Evolutionary conservation across 2,113 vertebrate genomes (phyloP), one percentile per base, ranked within the genome.

Genomic region (Tamias sibiricus): DNA sequence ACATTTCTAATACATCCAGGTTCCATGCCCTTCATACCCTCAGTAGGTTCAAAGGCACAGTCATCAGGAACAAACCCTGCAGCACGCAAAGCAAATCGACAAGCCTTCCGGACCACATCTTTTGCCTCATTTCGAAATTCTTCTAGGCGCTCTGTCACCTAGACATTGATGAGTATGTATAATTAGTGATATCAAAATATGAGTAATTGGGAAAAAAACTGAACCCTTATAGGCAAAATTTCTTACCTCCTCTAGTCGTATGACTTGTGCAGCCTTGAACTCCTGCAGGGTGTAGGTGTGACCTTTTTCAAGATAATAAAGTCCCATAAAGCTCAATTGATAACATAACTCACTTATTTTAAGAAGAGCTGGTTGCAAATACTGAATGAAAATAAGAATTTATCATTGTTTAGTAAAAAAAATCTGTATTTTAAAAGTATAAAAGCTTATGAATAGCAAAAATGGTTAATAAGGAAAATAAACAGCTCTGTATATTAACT

Each of bases 261-360:
- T 32, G 28, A 98, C 68, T 96, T 99, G 99, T 1, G 64, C 89
- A 1, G 71, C 82, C 95, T 98, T 98, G 98, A 99, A 99, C 83
- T 99, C 99, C 82, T 97, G 68, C 87, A 99, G 97, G 10, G 99
- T 98, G 96, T 99, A 99, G 0, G 98, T 99, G 68, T 97, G 98
- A 24, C 97, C 98, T 96, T 98, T 98, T 95, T 99, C 98, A 52
- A 99, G 96, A 40, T 94, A 97, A 97, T 98, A 99, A 94, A 99
- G 98, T 52, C 96, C 94, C 90, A 98, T 98, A 87, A 98, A 98
- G 85, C 98, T 98, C 85, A 99, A 97, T 20, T 98, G 98, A 91
- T 97, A 98, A 95, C 99, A 99, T 98, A 99, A 98, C 87, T 99
- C 98, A 93, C 97, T 98, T 96, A 99, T 98, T 97, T 99, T 98